Base-by-base conservation (phyloP, 1,140 invertebrate genomes). In the Chironomus striatipennis region DNA sequence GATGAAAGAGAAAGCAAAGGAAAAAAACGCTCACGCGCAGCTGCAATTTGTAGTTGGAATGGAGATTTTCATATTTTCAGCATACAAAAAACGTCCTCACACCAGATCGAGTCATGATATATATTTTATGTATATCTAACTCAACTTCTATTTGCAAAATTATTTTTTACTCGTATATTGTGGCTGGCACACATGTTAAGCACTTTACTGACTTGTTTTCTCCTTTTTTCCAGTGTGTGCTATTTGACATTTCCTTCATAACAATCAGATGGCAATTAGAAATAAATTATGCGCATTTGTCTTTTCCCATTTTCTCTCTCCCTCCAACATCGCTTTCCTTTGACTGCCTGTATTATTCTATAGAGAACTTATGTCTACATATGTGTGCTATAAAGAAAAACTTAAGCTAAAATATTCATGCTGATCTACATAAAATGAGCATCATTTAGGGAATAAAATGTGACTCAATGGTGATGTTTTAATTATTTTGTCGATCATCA, bases 211-310 rank as follows among this genome's bases (percentile, higher is more conserved):
- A 34, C 24, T 34, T 2, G 2, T 20, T 70, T 70, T 67, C n/a
- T n/a, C n/a, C n/a, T n/a, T 57, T 57, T 57, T 57, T 57, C 18
- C 4, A 20, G 15, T 70, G 24, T 70, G 9, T 21, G 20, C 17
- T 17, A 70, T 70, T 70, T 70, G 65, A 70, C 65, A 70, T 70
- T 70, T 70, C 65, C 65, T 70, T 70, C 65, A 70, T 70, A 70
- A 70, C 65, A 70, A 70, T 70, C 65, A 70, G 65, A 70, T 70
- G 65, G 65, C 65, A 70, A 70, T 70, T 70, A 70, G 65, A 70
- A 70, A 70, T 70, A 70, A 70, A 70, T 70, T 70, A 70, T 70
- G 65, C 65, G 20, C 65, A 70, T 70, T 70, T 70, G 18, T 70
- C 65, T 70, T 9, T 5, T 34, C 24, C 24, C 24, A 34, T 34